Evolutionary conservation across 2,797 vertebrate species (phyloP).

Genomic region (Ctenopoma multispine): DNA sequence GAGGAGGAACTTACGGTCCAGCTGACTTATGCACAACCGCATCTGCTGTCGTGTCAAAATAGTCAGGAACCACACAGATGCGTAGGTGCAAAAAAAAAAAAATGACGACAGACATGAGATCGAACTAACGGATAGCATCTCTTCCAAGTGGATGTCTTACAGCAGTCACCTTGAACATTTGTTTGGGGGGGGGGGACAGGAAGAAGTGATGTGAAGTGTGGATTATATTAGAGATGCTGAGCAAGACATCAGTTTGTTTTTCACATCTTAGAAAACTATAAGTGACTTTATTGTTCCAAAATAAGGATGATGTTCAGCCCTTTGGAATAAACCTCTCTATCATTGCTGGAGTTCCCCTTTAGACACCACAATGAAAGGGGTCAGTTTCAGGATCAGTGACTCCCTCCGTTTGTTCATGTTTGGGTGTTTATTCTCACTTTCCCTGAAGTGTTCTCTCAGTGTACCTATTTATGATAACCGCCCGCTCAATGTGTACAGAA

Average conservation of each 20-base stretch:
- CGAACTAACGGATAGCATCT: background rate
- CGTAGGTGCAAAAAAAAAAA: background rate
- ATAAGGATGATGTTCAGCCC: constrained; percentile 1
- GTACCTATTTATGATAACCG: constrained; percentile 78
- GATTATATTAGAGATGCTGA: background rate
- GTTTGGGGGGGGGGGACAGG: background rate
- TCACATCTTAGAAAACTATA: background rate
- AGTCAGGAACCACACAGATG: constrained; percentile 13
- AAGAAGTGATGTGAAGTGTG: background rate
- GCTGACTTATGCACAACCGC: constrained; percentile 17
- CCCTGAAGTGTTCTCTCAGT: constrained; percentile 73
- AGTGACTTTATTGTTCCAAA: constrained; percentile 31
- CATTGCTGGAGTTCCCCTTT: constrained; percentile 57
- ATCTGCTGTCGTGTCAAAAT: constrained; percentile 15
- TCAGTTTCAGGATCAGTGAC: constrained; percentile 49
- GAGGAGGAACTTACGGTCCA: constrained; percentile 21
- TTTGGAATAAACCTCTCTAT: constrained; percentile 44
- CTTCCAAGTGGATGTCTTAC: background rate
- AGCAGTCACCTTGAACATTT: background rate
- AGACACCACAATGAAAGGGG: constrained; percentile 51
- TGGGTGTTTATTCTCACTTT: constrained; percentile 77
- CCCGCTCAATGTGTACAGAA: constrained; percentile 67
- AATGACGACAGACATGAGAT: background rate
- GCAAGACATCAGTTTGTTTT: constrained; percentile 4
- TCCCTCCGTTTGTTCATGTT: constrained; percentile 55